phyloP scores from a whole-genome alignment of 2,113 vertebrate genomes.

The Rattus norvegicus region GRCr8 NC_086031.1:106966501-106967000 shows the following conservation, averaged over 20 bases:
- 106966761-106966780: slow-evolving; percentile 4
- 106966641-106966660: not conserved
- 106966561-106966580: not conserved
- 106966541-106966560: not conserved
- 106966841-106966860: slow-evolving; percentile 15
- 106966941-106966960: not conserved
- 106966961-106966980: not conserved
- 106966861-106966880: not conserved
- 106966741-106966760: not conserved
- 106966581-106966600: not conserved
- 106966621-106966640: not conserved
- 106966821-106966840: not conserved
- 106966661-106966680: not conserved
- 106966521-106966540: not conserved
- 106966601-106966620: not conserved
- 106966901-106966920: not conserved
- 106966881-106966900: slow-evolving; percentile 1
- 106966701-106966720: not conserved
- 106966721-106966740: not conserved
- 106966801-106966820: not conserved
- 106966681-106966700: not conserved
- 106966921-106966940: not conserved
- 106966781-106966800: not conserved
- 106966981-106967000: not conserved
- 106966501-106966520: not conserved